Evolutionary conservation across 1,140 invertebrate species (phyloP).

Genomic region (Drosophila tani): DNA sequence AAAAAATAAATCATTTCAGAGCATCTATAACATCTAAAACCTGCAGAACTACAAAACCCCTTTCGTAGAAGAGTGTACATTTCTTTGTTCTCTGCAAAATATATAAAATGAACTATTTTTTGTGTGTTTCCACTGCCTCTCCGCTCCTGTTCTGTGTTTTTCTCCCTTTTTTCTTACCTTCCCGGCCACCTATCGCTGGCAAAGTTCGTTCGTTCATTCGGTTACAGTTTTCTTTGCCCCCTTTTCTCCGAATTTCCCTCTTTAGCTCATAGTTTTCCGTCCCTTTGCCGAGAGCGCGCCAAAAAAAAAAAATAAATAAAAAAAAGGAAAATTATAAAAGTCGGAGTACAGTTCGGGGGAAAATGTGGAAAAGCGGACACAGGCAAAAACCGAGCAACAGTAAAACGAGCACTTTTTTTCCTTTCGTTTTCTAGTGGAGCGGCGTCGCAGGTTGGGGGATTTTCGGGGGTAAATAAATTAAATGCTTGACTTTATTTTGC

Average conservation of each 20-base stretch:
- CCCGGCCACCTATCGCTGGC: slow-evolving; percentile 8
- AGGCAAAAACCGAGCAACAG: slow-evolving; percentile 70
- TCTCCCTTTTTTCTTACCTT: slow-evolving; percentile 34
- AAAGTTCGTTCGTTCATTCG: slow-evolving; percentile 35
- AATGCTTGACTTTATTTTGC: slow-evolving; percentile 80
- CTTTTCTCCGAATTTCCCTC: slow-evolving; percentile 4
- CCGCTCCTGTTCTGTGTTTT: slow-evolving; percentile 10
- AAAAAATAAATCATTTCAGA: too few species aligned
- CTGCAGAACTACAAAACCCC: not conserved
- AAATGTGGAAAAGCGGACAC: slow-evolving; percentile 23
- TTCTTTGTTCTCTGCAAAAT: slow-evolving; percentile 66
- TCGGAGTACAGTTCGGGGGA: not conserved
- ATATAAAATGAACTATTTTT: slow-evolving; percentile 76
- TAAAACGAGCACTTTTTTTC: slow-evolving; percentile 66
- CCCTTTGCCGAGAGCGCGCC: slow-evolving; percentile 51
- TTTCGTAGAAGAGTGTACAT: slow-evolving; percentile 14
- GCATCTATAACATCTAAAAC: not conserved
- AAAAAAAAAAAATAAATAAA: slow-evolving; percentile 57
- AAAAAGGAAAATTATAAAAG: slow-evolving; percentile 34
- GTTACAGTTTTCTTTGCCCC: slow-evolving; percentile 39
- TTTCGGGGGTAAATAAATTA: slow-evolving; percentile 75
- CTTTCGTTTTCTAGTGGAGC: slow-evolving; percentile 27
- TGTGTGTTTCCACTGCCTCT: slow-evolving; percentile 24
- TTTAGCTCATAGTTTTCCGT: slow-evolving; percentile 59
- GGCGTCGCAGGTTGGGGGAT: not conserved